Percentiles rank a stretch among this genome's conserved stretches.
These are phyloP conservation scores for Holotrichia oblita DNA, from an alignment of 1,140 invertebrate species.

Conservation along the genomic window DNA sequence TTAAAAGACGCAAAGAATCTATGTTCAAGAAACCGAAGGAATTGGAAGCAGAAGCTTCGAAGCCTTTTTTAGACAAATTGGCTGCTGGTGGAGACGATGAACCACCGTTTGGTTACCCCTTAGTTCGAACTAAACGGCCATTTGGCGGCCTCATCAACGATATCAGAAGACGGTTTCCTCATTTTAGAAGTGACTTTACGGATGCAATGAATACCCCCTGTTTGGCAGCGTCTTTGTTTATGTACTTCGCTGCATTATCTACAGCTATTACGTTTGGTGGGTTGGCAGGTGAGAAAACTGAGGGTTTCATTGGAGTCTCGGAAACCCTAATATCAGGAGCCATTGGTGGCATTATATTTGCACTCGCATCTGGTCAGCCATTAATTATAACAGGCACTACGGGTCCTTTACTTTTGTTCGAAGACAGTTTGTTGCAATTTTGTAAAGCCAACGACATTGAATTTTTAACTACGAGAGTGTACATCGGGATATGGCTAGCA, in stretches of 20 bases:
- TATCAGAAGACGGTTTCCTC: slow-evolving; percentile 84
- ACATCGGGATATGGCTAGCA: slow-evolving; percentile 92
- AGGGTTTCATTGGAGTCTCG: slow-evolving; percentile 89
- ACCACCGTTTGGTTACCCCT: slow-evolving; percentile 70
- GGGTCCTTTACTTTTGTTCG: slow-evolving; percentile 92
- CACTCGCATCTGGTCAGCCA: slow-evolving; percentile 87
- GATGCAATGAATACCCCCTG: slow-evolving; percentile 91
- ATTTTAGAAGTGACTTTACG: slow-evolving; percentile 86
- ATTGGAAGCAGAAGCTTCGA: slow-evolving; percentile 58
- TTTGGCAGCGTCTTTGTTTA: slow-evolving; percentile 90
- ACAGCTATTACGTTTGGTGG: slow-evolving; percentile 96
- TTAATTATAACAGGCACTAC: slow-evolving; percentile 94
- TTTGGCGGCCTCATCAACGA: slow-evolving; percentile 92
- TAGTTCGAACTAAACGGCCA: slow-evolving; percentile 76
- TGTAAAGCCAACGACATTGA: slow-evolving; percentile 65
- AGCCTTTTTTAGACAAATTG: slow-evolving; percentile 56
- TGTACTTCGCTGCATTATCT: slow-evolving; percentile 95
- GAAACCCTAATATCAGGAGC: slow-evolving; percentile 87
- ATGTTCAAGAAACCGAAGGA: slow-evolving; percentile 63
- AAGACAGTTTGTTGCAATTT: slow-evolving; percentile 90
- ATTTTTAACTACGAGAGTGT: slow-evolving; percentile 65
- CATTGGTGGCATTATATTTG: slow-evolving; percentile 85
- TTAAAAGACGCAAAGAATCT: slow-evolving; percentile 76
- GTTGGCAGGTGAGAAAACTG: slow-evolving; percentile 90
- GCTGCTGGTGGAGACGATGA: slow-evolving; percentile 62